A percentile compares a stretch with the other conserved stretches of the same genome.
phyloP scores from a whole-genome alignment of 2,113 vertebrate species.

The Corydoras maculifer region DNA sequence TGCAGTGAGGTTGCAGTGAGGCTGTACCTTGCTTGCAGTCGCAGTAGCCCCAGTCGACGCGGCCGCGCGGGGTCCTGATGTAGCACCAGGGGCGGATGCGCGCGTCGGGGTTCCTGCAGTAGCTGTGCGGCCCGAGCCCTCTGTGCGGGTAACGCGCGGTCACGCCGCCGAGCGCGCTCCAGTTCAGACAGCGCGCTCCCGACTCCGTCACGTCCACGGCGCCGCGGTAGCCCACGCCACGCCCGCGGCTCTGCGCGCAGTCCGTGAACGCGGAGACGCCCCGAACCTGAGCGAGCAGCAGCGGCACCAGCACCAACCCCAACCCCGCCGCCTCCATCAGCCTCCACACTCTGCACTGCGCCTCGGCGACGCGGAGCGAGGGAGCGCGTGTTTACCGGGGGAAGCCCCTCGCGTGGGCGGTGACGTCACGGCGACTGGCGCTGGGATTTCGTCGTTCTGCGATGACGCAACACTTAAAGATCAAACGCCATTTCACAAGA shows the following conservation, averaged over 20 bases:
- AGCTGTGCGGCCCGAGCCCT: constrained; percentile 72
- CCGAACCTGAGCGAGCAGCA: background rate
- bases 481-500: too few relatives aligned
- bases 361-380: too few relatives aligned
- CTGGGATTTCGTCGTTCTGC: too few relatives aligned
- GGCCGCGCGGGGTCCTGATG: constrained; percentile 59
- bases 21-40: constrained; percentile 79
- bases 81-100: constrained; percentile 79
- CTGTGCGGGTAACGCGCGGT: constrained; percentile 59
- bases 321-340: background rate
- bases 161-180: constrained; percentile 71
- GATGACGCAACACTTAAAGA: too few relatives aligned
- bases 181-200: constrained; percentile 70
- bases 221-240: constrained; percentile 62
- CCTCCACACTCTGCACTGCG: background rate
- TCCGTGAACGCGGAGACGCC: background rate
- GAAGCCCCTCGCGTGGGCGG: too few relatives aligned
- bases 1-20: too few relatives aligned
- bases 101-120: constrained; percentile 74
- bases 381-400: too few relatives aligned
- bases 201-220: constrained; percentile 71
- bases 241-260: constrained; percentile 62
- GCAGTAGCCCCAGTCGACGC: constrained; percentile 78
- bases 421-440: too few relatives aligned
- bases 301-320: background rate